These are phyloP conservation scores for Zophobas atratus DNA, from an alignment of 1,140 invertebrate species.

Conservation along the genomic window DNA sequence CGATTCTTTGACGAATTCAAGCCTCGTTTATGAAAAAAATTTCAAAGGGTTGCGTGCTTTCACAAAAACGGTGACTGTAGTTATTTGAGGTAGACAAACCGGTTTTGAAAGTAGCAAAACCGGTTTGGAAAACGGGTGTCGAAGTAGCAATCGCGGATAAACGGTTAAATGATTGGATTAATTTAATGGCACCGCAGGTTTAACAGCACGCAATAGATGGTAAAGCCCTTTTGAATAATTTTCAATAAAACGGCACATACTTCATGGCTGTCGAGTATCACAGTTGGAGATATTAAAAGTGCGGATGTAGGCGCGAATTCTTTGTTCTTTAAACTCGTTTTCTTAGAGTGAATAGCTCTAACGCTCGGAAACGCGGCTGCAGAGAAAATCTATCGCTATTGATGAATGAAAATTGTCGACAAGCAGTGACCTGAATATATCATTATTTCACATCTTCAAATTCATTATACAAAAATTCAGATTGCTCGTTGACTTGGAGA, in stretches of 20 bases:
- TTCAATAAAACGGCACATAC: neutral
- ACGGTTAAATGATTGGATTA: too few relatives aligned
- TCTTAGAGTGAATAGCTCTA: conserved; percentile 24
- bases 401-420: conserved; percentile 35
- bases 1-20: too few relatives aligned
- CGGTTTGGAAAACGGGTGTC: neutral
- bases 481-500: neutral
- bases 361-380: neutral
- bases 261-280: neutral
- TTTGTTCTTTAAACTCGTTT: conserved; percentile 30
- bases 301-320: conserved; percentile 19
- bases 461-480: conserved; percentile 8
- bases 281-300: conserved; percentile 17
- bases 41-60: too few relatives aligned
- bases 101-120: neutral
- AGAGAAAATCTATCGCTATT: conserved; percentile 25
- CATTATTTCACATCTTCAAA: conserved; percentile 8
- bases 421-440: conserved; percentile 27
- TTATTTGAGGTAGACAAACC: neutral
- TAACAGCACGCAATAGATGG: too few relatives aligned
- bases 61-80: too few relatives aligned
- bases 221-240: neutral
- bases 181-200: too few relatives aligned
- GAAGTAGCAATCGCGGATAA: too few relatives aligned
- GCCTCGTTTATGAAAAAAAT: too few relatives aligned